Evolutionary conservation across 2,888 invertebrate species (phyloP).

Genomic region (Salpingus planirostris): DNA sequence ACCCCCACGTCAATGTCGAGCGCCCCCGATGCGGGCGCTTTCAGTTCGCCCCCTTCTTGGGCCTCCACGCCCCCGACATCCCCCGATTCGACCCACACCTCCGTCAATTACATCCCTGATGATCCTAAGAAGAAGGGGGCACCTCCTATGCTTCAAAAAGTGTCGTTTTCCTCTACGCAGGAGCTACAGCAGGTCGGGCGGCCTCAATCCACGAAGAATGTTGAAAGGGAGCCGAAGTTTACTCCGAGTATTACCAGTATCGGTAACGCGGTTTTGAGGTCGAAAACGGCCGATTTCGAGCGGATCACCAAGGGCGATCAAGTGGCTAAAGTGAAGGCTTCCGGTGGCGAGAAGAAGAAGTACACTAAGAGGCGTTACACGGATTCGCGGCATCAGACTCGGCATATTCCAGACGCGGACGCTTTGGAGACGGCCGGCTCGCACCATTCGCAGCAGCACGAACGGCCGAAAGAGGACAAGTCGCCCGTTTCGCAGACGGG

Average conservation of each 20-base stretch:
- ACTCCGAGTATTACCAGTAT: slow-evolving; percentile 56
- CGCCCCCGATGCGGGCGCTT: slow-evolving; percentile 36
- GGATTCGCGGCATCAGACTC: slow-evolving; percentile 51
- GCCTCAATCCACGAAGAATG: slow-evolving; percentile 11
- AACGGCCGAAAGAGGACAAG: slow-evolving; percentile 22
- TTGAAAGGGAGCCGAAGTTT: slow-evolving; percentile 36
- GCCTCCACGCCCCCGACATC: slow-evolving; percentile 51
- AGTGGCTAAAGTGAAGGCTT: slow-evolving; percentile 37
- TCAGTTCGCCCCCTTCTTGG: slow-evolving; percentile 50
- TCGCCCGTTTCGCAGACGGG: slow-evolving; percentile 32
- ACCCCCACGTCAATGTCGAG: slow-evolving; percentile 38
- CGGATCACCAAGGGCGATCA: slow-evolving; percentile 48
- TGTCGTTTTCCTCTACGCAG: slow-evolving; percentile 54
- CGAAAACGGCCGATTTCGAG: slow-evolving; percentile 61
- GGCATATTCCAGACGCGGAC: slow-evolving; percentile 49
- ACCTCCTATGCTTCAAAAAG: slow-evolving; percentile 45
- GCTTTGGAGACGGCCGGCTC: slow-evolving; percentile 35
- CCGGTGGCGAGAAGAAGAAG: slow-evolving; percentile 47
- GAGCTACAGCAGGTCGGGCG: slow-evolving; percentile 36
- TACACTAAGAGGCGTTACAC: slow-evolving; percentile 53
- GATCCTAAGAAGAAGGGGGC: slow-evolving; percentile 29
- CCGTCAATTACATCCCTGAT: slow-evolving; percentile 48
- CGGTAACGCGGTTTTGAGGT: slow-evolving; percentile 55
- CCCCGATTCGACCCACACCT: slow-evolving; percentile 46
- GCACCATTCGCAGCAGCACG: too few species aligned